Conservation (phyloP, 2,113 vertebrate genomes). For the Beaufortia kweichowensis region DNA sequence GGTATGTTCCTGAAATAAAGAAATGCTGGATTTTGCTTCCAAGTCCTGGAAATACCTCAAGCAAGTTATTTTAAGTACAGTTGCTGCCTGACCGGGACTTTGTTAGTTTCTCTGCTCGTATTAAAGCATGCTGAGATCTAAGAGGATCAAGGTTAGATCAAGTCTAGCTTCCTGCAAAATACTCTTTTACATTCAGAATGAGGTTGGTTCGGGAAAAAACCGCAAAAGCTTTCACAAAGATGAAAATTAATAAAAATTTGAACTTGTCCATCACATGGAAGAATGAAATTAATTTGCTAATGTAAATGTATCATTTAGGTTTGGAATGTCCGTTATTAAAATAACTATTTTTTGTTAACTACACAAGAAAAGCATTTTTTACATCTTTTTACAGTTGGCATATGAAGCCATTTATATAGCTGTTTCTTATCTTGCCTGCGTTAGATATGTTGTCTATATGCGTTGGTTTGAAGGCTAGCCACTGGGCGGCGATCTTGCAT, state of each 20-base stretch:
- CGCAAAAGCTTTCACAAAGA: too few species aligned
- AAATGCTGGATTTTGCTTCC: slow-evolving; percentile 26
- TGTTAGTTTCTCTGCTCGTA: not conserved
- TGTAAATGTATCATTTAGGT: too few species aligned
- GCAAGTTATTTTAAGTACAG: slow-evolving; percentile 32
- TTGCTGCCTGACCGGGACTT: slow-evolving; percentile 31
- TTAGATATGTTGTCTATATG: not conserved
- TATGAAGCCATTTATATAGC: not conserved
- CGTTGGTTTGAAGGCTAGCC: not conserved
- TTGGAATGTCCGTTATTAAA: too few species aligned
- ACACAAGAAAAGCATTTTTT: too few species aligned
- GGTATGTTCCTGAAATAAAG: slow-evolving; percentile 39
- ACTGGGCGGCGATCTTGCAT: slow-evolving; percentile 55
- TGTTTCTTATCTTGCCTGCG: slow-evolving; percentile 4
- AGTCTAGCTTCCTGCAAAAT: too few species aligned
- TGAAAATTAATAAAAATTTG: too few species aligned
- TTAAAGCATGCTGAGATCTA: slow-evolving; percentile 15
- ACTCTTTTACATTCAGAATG: too few species aligned
- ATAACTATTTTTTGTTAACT: too few species aligned
- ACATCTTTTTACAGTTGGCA: too few species aligned
- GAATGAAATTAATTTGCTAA: too few species aligned
- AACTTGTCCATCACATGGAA: too few species aligned
- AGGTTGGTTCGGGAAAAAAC: too few species aligned
- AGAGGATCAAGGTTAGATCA: not conserved
- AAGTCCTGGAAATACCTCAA: slow-evolving; percentile 33